Percentiles rank a stretch among this genome's conserved stretches.
Conservation (phyloP, 1,140 invertebrate species). For the Venturia canescens region DNA sequence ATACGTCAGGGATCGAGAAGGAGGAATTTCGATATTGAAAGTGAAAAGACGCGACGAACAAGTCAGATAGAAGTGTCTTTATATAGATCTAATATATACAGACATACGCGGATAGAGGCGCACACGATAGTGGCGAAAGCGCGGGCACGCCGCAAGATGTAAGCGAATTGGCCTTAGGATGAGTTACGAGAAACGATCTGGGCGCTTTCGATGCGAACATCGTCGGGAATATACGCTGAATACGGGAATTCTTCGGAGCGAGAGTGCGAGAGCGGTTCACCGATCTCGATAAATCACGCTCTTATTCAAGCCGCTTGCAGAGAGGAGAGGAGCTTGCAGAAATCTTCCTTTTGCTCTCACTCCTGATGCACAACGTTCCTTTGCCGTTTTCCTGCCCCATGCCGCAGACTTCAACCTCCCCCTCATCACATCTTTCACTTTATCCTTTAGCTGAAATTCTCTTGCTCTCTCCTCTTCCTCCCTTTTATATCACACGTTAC, state of each 20-base stretch:
- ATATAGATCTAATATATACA: slow-evolving; percentile 5
- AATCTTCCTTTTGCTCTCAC: slow-evolving; percentile 22
- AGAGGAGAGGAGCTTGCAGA: slow-evolving; percentile 15
- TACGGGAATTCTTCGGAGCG: slow-evolving; percentile 47
- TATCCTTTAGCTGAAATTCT: background rate
- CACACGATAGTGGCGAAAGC: background rate
- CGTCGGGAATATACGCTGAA: slow-evolving; percentile 54
- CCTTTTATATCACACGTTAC: background rate
- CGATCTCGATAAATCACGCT: slow-evolving; percentile 57
- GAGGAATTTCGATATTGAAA: slow-evolving; percentile 39
- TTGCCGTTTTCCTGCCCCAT: background rate
- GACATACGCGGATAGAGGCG: background rate
- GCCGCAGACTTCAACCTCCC: background rate
- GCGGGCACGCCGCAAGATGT: slow-evolving; percentile 34
- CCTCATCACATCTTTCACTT: background rate
- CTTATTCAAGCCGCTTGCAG: slow-evolving; percentile 8
- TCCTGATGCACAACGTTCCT: background rate
- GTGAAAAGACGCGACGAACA: slow-evolving; percentile 21
- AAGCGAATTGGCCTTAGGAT: slow-evolving; percentile 45
- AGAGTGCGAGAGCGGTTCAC: slow-evolving; percentile 11
- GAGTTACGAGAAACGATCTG: slow-evolving; percentile 49
- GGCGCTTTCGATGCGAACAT: slow-evolving; percentile 25
- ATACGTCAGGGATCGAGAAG: slow-evolving; percentile 26
- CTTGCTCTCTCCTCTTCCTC: background rate
- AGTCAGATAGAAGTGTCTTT: slow-evolving; percentile 8